These are phyloP conservation scores for Monochamus saltuarius DNA, from an alignment of 1,140 invertebrate genomes.

Conservation along the genomic window DNA sequence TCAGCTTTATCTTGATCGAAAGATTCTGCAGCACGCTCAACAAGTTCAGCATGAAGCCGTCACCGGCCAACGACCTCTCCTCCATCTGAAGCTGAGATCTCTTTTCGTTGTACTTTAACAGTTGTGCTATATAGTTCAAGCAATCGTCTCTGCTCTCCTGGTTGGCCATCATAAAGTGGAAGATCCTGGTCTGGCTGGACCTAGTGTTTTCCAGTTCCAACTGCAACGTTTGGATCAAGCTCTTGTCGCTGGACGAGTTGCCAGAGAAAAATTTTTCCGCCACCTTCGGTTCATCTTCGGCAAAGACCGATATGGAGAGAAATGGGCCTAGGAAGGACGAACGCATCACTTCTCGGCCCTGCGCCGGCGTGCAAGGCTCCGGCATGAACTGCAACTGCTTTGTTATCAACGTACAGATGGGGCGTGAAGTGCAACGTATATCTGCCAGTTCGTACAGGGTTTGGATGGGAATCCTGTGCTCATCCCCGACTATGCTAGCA, in stretches of 20 bases:
- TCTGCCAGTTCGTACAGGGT: slow-evolving; percentile 70
- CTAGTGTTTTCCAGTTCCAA: slow-evolving; percentile 73
- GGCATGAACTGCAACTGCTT: slow-evolving; percentile 76
- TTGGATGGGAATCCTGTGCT: slow-evolving; percentile 64
- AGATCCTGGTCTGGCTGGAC: slow-evolving; percentile 74
- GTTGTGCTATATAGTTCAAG: slow-evolving; percentile 73
- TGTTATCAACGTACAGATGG: slow-evolving; percentile 77
- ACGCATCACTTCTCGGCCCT: slow-evolving; percentile 79
- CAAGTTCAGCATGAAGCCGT: slow-evolving; percentile 94
- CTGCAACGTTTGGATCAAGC: slow-evolving; percentile 66
- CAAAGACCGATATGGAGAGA: slow-evolving; percentile 85
- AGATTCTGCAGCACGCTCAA: slow-evolving; percentile 86
- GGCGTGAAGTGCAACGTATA: slow-evolving; percentile 66
- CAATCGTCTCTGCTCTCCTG: slow-evolving; percentile 70
- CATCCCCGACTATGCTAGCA: slow-evolving; percentile 70
- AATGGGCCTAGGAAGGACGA: slow-evolving; percentile 88
- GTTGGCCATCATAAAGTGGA: slow-evolving; percentile 83
- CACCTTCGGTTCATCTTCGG: slow-evolving; percentile 81
- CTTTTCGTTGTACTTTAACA: slow-evolving; percentile 81
- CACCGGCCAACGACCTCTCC: slow-evolving; percentile 79
- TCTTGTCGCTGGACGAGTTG: slow-evolving; percentile 57
- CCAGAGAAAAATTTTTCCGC: slow-evolving; percentile 67
- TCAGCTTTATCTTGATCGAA: slow-evolving; percentile 80
- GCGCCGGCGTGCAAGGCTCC: slow-evolving; percentile 66
- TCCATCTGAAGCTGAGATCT: slow-evolving; percentile 84